These are phyloP conservation scores for Drosophila paranaensis DNA, from an alignment of 2,888 invertebrate species.

Conservation along the genomic window DNA sequence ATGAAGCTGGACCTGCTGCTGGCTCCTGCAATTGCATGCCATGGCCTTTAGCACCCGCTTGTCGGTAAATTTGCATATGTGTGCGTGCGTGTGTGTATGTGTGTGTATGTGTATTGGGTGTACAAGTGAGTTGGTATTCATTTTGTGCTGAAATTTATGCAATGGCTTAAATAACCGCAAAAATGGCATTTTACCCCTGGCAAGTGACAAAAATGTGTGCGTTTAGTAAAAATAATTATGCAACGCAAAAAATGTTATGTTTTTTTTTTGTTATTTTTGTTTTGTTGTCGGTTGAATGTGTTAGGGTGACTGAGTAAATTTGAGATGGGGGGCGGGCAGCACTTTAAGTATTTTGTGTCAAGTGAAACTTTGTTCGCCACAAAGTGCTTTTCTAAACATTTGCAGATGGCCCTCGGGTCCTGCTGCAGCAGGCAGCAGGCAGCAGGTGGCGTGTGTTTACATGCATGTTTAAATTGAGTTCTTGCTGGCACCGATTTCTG, in stretches of 20 bases:
- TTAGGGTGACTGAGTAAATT: not conserved
- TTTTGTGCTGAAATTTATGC: constrained; percentile 73
- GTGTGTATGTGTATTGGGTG: constrained; percentile 16
- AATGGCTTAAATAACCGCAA: constrained; percentile 80
- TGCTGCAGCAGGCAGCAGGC: constrained; percentile 8
- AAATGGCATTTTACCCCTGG: constrained; percentile 70
- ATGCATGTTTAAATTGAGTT: constrained; percentile 29
- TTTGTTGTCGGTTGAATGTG: constrained; percentile 15
- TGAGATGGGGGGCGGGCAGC: constrained; percentile 1
- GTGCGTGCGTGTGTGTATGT: constrained; percentile 28
- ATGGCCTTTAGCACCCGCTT: constrained; percentile 44
- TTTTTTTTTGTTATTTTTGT: not conserved
- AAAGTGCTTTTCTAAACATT: constrained; percentile 60
- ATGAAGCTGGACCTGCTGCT: constrained; percentile 45
- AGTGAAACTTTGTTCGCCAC: constrained; percentile 54
- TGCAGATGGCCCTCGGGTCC: constrained; percentile 44
- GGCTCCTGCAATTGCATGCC: constrained; percentile 71
- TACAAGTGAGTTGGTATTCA: constrained; percentile 43
- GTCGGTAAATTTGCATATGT: constrained; percentile 69
- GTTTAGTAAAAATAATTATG: constrained; percentile 73
- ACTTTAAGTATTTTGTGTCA: constrained; percentile 48
- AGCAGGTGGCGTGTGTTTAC: constrained; percentile 38
- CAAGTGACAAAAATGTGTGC: constrained; percentile 67
- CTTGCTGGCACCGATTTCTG: constrained; percentile 9
- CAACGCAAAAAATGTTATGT: constrained; percentile 38